These are phyloP conservation scores for Ametastegia equiseti DNA, from an alignment of 2,888 invertebrate genomes.

Conservation along the genomic window DNA sequence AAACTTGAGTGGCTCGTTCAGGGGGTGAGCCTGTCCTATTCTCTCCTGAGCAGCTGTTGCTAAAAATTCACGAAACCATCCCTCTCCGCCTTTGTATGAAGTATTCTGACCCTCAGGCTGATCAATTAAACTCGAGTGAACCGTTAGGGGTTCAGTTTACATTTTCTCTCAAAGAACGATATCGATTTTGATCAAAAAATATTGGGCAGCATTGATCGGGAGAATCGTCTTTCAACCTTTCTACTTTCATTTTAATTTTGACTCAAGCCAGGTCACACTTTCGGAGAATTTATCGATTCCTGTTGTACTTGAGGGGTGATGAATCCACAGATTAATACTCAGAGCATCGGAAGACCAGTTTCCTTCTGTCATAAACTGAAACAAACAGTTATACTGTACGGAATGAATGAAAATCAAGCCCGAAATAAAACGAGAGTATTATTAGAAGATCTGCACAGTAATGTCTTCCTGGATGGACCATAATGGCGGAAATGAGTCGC, in stretches of 20 bases:
- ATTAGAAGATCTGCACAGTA: conserved; percentile 23
- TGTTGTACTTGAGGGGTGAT: background rate
- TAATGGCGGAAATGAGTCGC: conserved; percentile 40
- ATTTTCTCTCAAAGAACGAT: background rate
- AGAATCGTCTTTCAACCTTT: background rate
- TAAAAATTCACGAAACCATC: conserved; percentile 13
- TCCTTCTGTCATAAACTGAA: background rate
- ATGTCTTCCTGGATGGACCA: conserved; percentile 17
- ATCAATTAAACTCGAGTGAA: conserved; percentile 38
- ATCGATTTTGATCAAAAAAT: background rate
- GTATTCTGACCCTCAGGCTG: conserved; percentile 17
- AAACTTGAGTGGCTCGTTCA: conserved; percentile 29
- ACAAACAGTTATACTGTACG: background rate
- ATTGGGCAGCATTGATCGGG: background rate
- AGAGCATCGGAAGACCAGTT: background rate
- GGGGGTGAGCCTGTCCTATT: conserved; percentile 9
- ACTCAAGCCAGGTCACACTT: background rate
- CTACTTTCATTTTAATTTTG: background rate
- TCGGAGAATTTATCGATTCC: background rate
- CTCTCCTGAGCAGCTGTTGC: conserved; percentile 24
- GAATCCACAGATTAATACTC: background rate
- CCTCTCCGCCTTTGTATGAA: conserved; percentile 6
- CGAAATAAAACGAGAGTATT: background rate
- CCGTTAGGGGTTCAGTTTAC: conserved; percentile 22
- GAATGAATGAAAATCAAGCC: background rate